These are phyloP conservation scores for Myrmophylax atrothorax DNA, from an alignment of 2,113 vertebrate species.

Conservation along the genomic window DNA sequence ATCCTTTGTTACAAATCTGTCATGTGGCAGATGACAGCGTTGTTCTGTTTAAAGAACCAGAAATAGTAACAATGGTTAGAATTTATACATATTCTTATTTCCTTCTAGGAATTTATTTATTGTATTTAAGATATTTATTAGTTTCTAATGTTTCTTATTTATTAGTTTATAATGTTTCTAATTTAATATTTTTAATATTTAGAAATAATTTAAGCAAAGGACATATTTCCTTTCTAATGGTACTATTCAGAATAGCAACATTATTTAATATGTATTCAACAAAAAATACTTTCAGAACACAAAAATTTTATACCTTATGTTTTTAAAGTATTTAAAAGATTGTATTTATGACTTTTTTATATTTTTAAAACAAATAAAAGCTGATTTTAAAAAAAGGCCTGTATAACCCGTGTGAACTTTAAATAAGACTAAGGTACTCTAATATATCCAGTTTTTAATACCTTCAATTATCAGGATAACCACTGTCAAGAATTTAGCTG, in stretches of 20 bases:
- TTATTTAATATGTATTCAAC: constrained; percentile 19
- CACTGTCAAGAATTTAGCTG: not conserved
- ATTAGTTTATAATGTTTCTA: constrained; percentile 55
- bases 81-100: constrained; percentile 46
- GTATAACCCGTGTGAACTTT: not conserved
- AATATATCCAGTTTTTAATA: not conserved
- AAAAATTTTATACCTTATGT: not conserved
- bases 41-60: constrained; percentile 79
- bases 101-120: constrained; percentile 71
- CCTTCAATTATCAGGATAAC: not conserved
- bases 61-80: constrained; percentile 47
- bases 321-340: constrained; percentile 26
- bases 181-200: constrained; percentile 52
- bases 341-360: constrained; percentile 50
- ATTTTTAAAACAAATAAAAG: constrained; percentile 56
- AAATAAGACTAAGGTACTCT: not conserved
- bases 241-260: not conserved
- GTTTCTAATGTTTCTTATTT: constrained; percentile 60
- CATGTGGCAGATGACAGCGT: constrained; percentile 62
- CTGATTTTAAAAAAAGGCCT: not conserved
- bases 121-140: constrained; percentile 72
- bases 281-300: not conserved
- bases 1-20: constrained; percentile 61
- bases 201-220: constrained; percentile 41
- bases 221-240: not conserved